phyloP scores from a whole-genome alignment of 35 echinoderm and acorn worm genomes.

The Hemicentrotus pulcherrimus region DNA sequence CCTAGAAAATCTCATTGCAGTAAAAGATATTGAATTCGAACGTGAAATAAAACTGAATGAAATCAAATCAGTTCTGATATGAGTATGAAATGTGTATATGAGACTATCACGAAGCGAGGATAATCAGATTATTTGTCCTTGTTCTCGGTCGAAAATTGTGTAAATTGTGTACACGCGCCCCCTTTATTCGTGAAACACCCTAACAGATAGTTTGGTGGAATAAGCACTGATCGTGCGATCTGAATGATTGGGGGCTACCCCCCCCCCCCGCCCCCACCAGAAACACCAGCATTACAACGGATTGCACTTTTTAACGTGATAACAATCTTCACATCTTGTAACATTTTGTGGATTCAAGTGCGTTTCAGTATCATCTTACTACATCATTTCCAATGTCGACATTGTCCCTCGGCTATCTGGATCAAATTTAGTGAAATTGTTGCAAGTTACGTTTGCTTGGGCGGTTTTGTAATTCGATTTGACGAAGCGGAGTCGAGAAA shows the following conservation, averaged over 20 bases:
- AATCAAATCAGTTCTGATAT: background rate
- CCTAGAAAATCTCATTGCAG: background rate
- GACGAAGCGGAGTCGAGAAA: background rate
- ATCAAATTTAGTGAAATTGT: background rate
- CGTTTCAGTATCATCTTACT: background rate
- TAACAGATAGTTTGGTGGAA: too few species aligned
- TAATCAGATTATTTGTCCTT: background rate
- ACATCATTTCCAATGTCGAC: background rate
- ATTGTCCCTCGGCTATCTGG: background rate
- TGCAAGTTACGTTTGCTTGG: conserved; percentile 5
- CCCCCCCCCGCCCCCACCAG: background rate
- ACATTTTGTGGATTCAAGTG: background rate
- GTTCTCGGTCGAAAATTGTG: background rate
- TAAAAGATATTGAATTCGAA: background rate
- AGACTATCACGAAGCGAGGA: background rate
- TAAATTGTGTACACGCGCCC: background rate
- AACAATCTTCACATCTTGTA: background rate
- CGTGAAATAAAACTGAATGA: background rate
- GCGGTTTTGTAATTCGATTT: conserved; percentile 11
- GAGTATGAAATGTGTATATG: background rate
- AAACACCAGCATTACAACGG: background rate
- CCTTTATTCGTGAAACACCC: too few species aligned
- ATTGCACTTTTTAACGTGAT: background rate
- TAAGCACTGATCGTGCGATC: too few species aligned
- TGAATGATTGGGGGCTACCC: too few species aligned